Conservation (phyloP, 2,113 vertebrate species). For the Hipposideros armiger region DNA sequence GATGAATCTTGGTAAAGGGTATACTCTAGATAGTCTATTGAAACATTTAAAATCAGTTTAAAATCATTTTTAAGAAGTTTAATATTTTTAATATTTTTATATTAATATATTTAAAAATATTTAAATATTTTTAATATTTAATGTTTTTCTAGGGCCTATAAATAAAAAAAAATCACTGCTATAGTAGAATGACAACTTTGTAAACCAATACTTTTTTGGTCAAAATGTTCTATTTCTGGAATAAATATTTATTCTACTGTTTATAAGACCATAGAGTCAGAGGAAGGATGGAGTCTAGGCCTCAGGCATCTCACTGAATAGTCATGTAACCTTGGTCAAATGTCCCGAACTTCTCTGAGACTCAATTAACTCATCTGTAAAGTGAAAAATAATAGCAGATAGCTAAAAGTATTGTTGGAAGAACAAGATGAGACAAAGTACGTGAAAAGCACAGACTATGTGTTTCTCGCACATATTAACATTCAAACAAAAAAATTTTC, state of each 20-base stretch:
- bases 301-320: neutral
- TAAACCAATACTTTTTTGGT: neutral
- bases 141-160: neutral
- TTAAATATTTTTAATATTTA: slow-evolving; percentile 20
- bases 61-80: slow-evolving; percentile 18
- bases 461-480: neutral
- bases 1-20: neutral
- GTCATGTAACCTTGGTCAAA: neutral
- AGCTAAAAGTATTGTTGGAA: neutral
- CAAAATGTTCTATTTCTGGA: slow-evolving; percentile 14
- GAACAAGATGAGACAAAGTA: neutral
- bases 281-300: neutral
- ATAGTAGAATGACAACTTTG: slow-evolving; percentile 17
- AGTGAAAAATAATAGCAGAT: neutral
- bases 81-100: neutral
- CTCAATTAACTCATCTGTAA: neutral
- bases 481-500: neutral
- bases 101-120: neutral
- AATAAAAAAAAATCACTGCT: neutral
- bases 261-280: neutral
- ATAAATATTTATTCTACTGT: slow-evolving; percentile 12
- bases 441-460: neutral
- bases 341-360: neutral
- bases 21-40: neutral
- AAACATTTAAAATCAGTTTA: neutral